phyloP scores from a whole-genome alignment of 2,113 vertebrate genomes.

The Neolamprologus sp. region DNA sequence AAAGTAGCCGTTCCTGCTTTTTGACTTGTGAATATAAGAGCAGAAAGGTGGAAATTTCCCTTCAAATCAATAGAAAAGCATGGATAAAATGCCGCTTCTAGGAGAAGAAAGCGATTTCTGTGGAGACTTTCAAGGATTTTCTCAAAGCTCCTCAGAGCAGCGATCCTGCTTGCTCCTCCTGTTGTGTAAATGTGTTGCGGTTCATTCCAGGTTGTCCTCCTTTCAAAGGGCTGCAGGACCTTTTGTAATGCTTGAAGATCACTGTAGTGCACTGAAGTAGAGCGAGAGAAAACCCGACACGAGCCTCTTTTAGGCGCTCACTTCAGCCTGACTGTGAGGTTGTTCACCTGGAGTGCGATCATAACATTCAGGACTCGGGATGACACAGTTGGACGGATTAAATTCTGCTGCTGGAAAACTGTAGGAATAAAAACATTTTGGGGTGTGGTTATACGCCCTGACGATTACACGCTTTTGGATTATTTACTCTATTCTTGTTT shows the following conservation, averaged over 20 bases:
- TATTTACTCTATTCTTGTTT: neutral
- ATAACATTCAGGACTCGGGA: neutral
- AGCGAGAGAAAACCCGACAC: neutral
- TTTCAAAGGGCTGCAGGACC: neutral
- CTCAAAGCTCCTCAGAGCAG: slow-evolving; percentile 17
- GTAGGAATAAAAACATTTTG: neutral
- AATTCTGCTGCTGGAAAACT: neutral
- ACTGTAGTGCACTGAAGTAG: neutral
- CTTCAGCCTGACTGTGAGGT: slow-evolving; percentile 15
- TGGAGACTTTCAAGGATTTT: slow-evolving; percentile 54
- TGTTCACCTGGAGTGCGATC: slow-evolving; percentile 23
- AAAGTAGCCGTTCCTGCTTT: neutral
- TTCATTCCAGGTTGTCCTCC: slow-evolving; percentile 13
- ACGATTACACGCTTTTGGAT: neutral
- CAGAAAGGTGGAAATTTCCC: neutral
- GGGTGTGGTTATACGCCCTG: neutral
- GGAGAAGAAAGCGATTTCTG: neutral
- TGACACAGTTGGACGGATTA: neutral
- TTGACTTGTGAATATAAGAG: neutral
- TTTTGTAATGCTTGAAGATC: neutral
- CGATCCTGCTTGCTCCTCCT: neutral
- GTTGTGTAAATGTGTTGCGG: neutral
- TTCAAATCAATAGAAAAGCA: neutral
- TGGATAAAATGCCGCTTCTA: neutral
- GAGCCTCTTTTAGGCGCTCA: neutral